phyloP scores from a whole-genome alignment of 2,888 invertebrate genomes.

The Zootermopsis nevadensis region DNA sequence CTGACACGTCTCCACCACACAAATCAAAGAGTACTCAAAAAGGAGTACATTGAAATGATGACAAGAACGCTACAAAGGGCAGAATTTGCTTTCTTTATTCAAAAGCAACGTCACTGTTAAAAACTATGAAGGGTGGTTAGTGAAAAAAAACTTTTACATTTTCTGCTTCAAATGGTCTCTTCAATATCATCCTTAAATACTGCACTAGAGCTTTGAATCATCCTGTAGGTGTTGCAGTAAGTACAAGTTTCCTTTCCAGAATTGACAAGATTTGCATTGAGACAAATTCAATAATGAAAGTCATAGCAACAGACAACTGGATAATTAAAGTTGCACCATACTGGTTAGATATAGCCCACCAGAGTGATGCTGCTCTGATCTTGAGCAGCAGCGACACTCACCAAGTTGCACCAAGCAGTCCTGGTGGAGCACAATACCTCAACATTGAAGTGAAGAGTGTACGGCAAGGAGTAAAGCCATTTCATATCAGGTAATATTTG shows the following conservation, averaged over 20 bases:
- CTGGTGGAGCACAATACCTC: slow-evolving; percentile 82
- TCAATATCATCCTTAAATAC: too few relatives aligned
- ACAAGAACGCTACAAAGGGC: too few relatives aligned
- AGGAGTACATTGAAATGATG: too few relatives aligned
- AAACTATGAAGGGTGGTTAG: too few relatives aligned
- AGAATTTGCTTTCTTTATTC: too few relatives aligned
- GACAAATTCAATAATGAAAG: slow-evolving; percentile 74
- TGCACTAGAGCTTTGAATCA: too few relatives aligned
- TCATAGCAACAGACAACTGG: slow-evolving; percentile 88
- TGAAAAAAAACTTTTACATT: too few relatives aligned
- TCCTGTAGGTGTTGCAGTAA: background rate
- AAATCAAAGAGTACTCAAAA: too few relatives aligned
- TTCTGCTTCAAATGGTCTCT: too few relatives aligned
- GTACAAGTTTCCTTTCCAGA: slow-evolving; percentile 64
- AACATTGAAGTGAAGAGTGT: slow-evolving; percentile 81
- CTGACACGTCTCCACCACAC: too few relatives aligned
- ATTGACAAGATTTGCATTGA: slow-evolving; percentile 78
- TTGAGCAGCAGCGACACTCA: slow-evolving; percentile 70
- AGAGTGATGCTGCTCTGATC: slow-evolving; percentile 80
- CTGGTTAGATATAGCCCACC: slow-evolving; percentile 78
- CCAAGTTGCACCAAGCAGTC: slow-evolving; percentile 57
- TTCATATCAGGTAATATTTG: slow-evolving; percentile 66
- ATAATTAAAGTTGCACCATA: slow-evolving; percentile 85
- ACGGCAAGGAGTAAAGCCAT: slow-evolving; percentile 69
- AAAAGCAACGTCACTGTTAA: too few relatives aligned